phyloP scores from a whole-genome alignment of 2,113 vertebrate species.

The Progne subis region DNA sequence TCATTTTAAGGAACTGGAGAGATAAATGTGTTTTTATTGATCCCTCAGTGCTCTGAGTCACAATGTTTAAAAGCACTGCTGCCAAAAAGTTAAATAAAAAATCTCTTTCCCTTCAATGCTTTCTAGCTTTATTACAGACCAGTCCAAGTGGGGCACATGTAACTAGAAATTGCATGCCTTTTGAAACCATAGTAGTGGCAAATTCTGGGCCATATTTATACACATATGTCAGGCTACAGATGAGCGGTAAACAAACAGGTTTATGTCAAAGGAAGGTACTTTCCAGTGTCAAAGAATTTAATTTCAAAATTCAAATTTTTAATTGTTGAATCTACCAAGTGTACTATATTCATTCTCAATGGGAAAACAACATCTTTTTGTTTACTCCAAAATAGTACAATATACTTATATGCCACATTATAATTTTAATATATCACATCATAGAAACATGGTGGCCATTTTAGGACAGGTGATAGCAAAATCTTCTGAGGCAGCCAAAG shows the following conservation, averaged over 20 bases:
- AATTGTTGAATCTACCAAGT: neutral
- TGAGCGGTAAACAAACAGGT: neutral
- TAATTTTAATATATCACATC: neutral
- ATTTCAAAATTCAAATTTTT: neutral
- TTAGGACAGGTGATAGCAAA: neutral
- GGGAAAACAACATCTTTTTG: neutral
- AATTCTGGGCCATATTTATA: neutral
- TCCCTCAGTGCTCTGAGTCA: constrained; percentile 53
- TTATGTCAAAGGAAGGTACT: neutral
- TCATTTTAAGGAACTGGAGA: constrained; percentile 35
- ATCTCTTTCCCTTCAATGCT: neutral
- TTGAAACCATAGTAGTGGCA: neutral
- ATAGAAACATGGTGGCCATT: neutral
- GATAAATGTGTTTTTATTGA: constrained; percentile 60
- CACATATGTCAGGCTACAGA: neutral
- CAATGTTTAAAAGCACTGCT: neutral
- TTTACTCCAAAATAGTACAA: neutral
- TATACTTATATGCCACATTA: neutral
- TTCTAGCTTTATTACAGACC: constrained; percentile 34
- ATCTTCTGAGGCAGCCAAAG: neutral
- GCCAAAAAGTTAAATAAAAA: constrained; percentile 25
- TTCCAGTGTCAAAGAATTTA: neutral
- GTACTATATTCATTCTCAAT: neutral
- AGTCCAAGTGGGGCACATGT: neutral
- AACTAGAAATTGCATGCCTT: neutral